Conservation (phyloP, 2,888 invertebrate species). For the Macrophya annulata region DNA sequence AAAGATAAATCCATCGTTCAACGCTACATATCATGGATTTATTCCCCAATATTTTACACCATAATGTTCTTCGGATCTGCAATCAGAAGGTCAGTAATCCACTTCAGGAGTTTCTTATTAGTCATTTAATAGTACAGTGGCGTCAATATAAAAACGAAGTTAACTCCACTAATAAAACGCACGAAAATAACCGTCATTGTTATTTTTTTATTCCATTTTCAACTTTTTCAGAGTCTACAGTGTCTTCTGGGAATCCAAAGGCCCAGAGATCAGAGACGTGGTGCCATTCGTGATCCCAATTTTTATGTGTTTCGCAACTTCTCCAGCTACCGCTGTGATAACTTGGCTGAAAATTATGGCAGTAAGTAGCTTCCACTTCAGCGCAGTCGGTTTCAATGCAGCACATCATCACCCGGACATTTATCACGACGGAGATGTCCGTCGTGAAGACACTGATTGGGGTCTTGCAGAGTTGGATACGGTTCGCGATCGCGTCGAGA, state of each 20-base stretch:
- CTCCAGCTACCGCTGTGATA: constrained; percentile 75
- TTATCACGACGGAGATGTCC: constrained; percentile 89
- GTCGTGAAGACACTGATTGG: constrained; percentile 86
- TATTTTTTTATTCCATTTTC: background rate
- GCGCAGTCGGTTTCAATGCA: constrained; percentile 86
- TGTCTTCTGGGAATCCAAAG: constrained; percentile 13
- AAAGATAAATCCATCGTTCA: constrained; percentile 80
- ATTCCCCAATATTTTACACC: constrained; percentile 80
- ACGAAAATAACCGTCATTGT: background rate
- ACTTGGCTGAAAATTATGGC: constrained; percentile 83
- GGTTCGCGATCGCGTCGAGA: constrained; percentile 86
- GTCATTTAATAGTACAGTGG: too few relatives aligned
- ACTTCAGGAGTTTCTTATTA: background rate
- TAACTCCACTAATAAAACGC: too few relatives aligned
- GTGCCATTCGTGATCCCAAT: constrained; percentile 78
- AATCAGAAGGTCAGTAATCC: constrained; percentile 79
- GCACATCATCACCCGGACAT: constrained; percentile 91
- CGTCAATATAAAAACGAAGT: too few relatives aligned
- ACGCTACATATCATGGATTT: constrained; percentile 81
- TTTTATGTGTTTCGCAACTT: constrained; percentile 77
- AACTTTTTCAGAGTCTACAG: background rate
- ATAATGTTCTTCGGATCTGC: constrained; percentile 75
- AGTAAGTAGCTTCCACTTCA: constrained; percentile 84
- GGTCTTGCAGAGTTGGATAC: constrained; percentile 89
- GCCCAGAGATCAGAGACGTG: constrained; percentile 64